A percentile compares a stretch with the other conserved stretches of the same genome.
Evolutionary conservation across 2,113 vertebrate genomes (phyloP).

Genomic region (Lates calcarifer): DNA sequence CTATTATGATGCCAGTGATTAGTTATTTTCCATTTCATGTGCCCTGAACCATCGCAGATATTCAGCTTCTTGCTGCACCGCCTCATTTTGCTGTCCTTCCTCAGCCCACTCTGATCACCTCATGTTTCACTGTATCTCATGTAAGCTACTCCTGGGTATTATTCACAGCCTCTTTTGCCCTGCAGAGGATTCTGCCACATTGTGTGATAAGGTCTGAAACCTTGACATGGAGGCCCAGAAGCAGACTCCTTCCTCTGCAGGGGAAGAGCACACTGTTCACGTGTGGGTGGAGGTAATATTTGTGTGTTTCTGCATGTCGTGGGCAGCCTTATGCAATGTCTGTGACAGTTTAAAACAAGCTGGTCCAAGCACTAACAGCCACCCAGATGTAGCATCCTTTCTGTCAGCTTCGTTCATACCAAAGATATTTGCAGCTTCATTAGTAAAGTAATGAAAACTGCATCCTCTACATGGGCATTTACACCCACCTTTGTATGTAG

Average conservation of each 20-base stretch:
- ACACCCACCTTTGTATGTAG: conserved; percentile 37
- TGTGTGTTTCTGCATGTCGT: conserved; percentile 2
- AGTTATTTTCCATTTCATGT: conserved; percentile 75
- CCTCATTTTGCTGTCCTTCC: conserved; percentile 60
- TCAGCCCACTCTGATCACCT: conserved; percentile 63
- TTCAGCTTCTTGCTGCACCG: conserved; percentile 44
- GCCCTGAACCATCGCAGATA: conserved; percentile 63
- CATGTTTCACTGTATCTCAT: conserved; percentile 67
- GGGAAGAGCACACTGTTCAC: background rate
- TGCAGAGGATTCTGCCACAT: conserved; percentile 18
- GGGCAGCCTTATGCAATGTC: background rate
- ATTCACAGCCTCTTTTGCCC: conserved; percentile 52
- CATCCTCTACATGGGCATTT: conserved; percentile 35
- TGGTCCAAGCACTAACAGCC: background rate
- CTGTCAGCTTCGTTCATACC: conserved; percentile 26
- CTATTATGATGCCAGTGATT: conserved; percentile 71
- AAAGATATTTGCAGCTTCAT: conserved; percentile 51
- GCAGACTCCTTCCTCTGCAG: conserved; percentile 24
- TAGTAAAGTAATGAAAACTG: conserved; percentile 37
- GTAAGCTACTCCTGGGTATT: conserved; percentile 56
- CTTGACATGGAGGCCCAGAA: conserved; percentile 33
- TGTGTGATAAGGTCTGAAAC: conserved; percentile 36
- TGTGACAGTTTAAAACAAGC: background rate
- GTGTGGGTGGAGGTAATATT: conserved; percentile 4
- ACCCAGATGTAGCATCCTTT: background rate